These are phyloP conservation scores for Drosophila lutescens DNA, from an alignment of 2,888 invertebrate species.

Conservation along the genomic window DNA sequence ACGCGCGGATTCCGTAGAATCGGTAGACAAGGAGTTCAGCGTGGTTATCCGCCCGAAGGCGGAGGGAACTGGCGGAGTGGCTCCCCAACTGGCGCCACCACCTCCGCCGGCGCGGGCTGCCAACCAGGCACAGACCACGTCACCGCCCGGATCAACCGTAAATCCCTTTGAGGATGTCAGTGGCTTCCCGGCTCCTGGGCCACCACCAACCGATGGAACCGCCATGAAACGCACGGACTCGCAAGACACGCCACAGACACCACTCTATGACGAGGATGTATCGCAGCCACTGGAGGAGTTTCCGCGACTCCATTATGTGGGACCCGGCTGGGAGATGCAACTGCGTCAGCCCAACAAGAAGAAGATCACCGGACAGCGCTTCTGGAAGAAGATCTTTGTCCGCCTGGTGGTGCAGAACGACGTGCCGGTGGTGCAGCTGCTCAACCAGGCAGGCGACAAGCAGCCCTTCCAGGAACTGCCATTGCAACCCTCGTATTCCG, in stretches of 20 bases:
- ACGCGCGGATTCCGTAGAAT: constrained; percentile 89
- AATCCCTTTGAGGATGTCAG: constrained; percentile 88
- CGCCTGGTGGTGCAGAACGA: constrained; percentile 91
- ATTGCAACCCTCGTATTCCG: constrained; percentile 96
- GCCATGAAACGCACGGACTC: constrained; percentile 86
- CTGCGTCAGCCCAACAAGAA: constrained; percentile 97
- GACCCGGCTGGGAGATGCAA: constrained; percentile 98
- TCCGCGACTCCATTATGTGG: constrained; percentile 90
- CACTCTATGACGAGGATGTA: constrained; percentile 96
- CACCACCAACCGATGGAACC: constrained; percentile 45
- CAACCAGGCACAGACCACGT: constrained; percentile 13
- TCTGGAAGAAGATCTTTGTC: constrained; percentile 99
- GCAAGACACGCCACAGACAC: constrained; percentile 95
- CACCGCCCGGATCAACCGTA: constrained; percentile 84
- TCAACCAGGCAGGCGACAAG: constrained; percentile 92
- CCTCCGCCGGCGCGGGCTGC: constrained; percentile 84
- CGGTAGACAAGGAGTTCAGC: constrained; percentile 90
- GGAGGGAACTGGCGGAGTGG: constrained; percentile 85
- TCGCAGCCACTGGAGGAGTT: constrained; percentile 96
- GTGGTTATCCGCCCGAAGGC: constrained; percentile 89
- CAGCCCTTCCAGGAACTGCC: constrained; percentile 98
- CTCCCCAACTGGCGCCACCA: constrained; percentile 91
- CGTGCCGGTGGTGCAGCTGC: constrained; percentile 93
- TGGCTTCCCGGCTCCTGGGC: constrained; percentile 77
- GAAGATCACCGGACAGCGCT: constrained; percentile 96